Conservation (phyloP, 2,888 invertebrate species). For the Amblyteles armatorius region DNA sequence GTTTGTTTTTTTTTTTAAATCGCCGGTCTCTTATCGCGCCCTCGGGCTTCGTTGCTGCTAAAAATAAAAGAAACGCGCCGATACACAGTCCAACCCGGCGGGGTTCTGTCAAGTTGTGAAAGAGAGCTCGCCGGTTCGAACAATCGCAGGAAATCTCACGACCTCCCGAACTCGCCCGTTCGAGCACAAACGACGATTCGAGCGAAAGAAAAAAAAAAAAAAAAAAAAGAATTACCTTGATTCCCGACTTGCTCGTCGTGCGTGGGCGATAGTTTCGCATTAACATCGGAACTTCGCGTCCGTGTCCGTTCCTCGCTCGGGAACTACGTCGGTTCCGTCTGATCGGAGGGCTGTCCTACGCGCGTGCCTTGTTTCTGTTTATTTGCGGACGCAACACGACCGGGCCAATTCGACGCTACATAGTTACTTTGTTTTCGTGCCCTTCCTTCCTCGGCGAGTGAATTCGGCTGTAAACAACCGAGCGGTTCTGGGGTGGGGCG, state of each 20-base stretch:
- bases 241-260: background rate
- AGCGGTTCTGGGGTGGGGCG: background rate
- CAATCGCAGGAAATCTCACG: constrained; percentile 82
- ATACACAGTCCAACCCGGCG: background rate
- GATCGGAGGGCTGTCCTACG: no score
- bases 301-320: background rate
- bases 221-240: background rate
- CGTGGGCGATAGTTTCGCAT: background rate
- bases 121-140: constrained; percentile 62
- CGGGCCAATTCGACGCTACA: background rate
- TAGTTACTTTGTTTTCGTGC: constrained; percentile 17
- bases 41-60: background rate
- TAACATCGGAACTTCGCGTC: background rate
- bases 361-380: background rate
- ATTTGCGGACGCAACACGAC: background rate
- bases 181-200: background rate
- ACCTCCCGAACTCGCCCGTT: constrained; percentile 74
- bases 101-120: constrained; percentile 19
- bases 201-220: no score
- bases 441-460: background rate
- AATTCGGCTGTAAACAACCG: constrained; percentile 3
- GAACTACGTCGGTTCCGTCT: no score
- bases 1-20: background rate
- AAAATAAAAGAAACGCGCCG: background rate
- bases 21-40: background rate